phyloP scores from a whole-genome alignment of 2,888 invertebrate species.

The Hyposoter didymator region DNA sequence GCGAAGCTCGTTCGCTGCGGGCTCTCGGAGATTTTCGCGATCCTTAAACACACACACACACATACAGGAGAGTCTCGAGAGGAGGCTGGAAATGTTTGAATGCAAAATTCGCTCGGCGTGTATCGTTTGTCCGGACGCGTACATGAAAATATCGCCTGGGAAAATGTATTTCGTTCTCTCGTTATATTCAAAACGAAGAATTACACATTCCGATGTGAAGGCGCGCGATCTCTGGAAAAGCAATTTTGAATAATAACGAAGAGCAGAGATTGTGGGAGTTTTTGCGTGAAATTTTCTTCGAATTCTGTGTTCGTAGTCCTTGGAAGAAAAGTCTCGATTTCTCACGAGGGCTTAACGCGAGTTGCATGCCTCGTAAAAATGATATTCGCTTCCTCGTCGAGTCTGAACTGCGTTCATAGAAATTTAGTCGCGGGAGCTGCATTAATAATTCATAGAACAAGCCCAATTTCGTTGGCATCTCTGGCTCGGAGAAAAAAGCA shows the following conservation, averaged over 20 bases:
- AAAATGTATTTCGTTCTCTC: constrained; percentile 60
- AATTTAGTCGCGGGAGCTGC: neutral
- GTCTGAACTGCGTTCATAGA: neutral
- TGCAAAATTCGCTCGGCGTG: constrained; percentile 76
- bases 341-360: constrained; percentile 39
- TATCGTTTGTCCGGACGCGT: constrained; percentile 74
- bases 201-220: constrained; percentile 37
- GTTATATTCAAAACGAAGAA: constrained; percentile 36
- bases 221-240: constrained; percentile 42
- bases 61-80: constrained; percentile 60
- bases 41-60: constrained; percentile 58
- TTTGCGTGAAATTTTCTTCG: neutral
- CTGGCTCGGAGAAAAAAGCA: neutral
- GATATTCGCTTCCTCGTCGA: neutral
- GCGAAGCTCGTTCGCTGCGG: constrained; percentile 59
- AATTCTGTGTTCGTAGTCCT: neutral
- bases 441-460: constrained; percentile 52
- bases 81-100: constrained; percentile 72
- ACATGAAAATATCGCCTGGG: constrained; percentile 26
- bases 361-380: neutral
- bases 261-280: neutral
- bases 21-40: constrained; percentile 64
- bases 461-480: neutral
- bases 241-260: constrained; percentile 48
- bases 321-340: constrained; percentile 46